Conservation (phyloP, 2,113 vertebrate genomes). For the Alosa alosa region DNA sequence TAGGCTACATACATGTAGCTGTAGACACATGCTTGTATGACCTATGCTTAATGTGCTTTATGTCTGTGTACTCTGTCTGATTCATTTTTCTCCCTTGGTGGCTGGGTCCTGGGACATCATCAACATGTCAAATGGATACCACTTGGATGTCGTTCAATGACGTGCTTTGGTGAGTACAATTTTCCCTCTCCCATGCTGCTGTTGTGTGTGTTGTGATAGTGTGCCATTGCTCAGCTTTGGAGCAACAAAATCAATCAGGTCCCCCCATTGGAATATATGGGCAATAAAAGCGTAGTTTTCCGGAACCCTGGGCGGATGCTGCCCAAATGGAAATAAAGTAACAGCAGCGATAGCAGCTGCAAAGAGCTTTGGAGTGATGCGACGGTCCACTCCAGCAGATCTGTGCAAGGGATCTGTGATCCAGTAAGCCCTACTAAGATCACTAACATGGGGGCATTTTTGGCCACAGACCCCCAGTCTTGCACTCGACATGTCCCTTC, state of each 20-base stretch:
- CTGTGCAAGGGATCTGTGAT: not conserved
- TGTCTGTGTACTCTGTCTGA: constrained; percentile 8
- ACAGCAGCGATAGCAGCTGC: not conserved
- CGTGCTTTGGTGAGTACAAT: not conserved
- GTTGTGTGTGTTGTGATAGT: not conserved
- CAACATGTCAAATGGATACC: not conserved
- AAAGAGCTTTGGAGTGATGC: not conserved
- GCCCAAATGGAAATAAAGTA: constrained; percentile 14
- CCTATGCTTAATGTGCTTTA: not conserved
- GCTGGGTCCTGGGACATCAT: not conserved
- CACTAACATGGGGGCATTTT: not conserved
- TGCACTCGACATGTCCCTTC: not conserved
- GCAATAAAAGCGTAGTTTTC: not conserved
- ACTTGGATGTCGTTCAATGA: not conserved
- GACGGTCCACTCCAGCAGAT: not conserved
- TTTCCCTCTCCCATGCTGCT: not conserved
- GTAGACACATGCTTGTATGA: not conserved
- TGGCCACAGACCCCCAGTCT: not conserved
- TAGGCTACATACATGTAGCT: not conserved
- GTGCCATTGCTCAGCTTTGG: not conserved
- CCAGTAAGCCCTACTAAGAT: not conserved
- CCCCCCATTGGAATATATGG: not conserved
- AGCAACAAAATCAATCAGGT: constrained; percentile 14
- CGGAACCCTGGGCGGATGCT: not conserved
- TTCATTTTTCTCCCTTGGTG: not conserved